phyloP scores from a whole-genome alignment of 1,140 invertebrate genomes.

The Leptoteleia sp. region DNA sequence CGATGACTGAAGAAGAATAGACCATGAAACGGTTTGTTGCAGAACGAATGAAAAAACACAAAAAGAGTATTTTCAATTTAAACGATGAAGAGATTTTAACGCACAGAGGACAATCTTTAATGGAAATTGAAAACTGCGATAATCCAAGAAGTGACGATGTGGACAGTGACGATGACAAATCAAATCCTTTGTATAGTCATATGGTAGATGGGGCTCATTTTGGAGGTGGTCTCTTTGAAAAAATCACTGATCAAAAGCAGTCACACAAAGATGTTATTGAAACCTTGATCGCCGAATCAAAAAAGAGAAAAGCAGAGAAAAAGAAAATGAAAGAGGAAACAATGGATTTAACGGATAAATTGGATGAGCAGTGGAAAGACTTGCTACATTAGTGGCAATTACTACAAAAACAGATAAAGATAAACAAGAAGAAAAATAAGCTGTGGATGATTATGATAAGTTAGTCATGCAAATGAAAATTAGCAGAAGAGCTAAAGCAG shows the following conservation, averaged over 20 bases:
- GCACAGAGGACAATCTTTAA: constrained; percentile 92
- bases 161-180: constrained; percentile 84
- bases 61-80: constrained; percentile 90
- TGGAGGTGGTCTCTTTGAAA: constrained; percentile 89
- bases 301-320: constrained; percentile 92
- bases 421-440: constrained; percentile 69
- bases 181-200: constrained; percentile 85
- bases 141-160: constrained; percentile 90
- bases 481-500: constrained; percentile 89
- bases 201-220: constrained; percentile 95
- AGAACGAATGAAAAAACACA: constrained; percentile 87
- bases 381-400: constrained; percentile 85
- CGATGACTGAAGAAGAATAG: constrained; percentile 89
- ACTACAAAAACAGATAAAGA: constrained; percentile 79
- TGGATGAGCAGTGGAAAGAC: constrained; percentile 94
- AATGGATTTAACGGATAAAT: constrained; percentile 90
- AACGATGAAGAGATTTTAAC: constrained; percentile 93
- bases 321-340: constrained; percentile 91
- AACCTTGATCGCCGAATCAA: constrained; percentile 93
- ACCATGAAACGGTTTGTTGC: constrained; percentile 91
- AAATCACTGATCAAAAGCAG: constrained; percentile 82
- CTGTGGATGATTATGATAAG: constrained; percentile 90
- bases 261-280: constrained; percentile 93
- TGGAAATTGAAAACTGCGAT: constrained; percentile 95
- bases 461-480: constrained; percentile 90